Base-by-base conservation (phyloP, 2,113 vertebrate species). In the Blennius ocellaris region DNA sequence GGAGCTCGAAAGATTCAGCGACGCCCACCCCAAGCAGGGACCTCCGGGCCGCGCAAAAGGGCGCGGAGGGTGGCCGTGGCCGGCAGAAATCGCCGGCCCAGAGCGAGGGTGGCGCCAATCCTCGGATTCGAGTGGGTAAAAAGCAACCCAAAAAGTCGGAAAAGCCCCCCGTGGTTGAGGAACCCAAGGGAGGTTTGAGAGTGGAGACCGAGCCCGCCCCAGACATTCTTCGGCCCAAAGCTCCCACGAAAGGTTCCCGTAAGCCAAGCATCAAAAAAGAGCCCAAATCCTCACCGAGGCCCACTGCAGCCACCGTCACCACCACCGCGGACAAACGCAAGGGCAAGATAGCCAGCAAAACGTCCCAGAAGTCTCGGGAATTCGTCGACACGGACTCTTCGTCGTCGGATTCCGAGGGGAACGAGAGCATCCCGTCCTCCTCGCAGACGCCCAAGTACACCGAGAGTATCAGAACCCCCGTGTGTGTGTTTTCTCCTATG, bases 141-240 rank as follows among this genome's bases (percentile, higher is more conserved):
- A 99, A 99, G 68, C 97, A 98, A 80, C 98, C 98, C 63, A 99
- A 98, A 91, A 99, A 99, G 87, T 83, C 95, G 0, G 97, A 99
- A 68, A 99, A 99, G 86, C 92, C 94, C 6, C 89, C 95, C 8
- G 92, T 93, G 51, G 92, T 95, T 30, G 97, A 97, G 83, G 97
- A 98, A 80, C 96, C 96, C 5, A 95, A 96, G 50, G 96, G 97
- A 48, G 96, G 97, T 15, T 93, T 99, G 58, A 96, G 96, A 91
- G 97, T 99, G 82, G 98, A 98, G 90, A 98, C 96, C 6, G 96
- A 98, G 76, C 96, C 96, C 0, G 94, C 97, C 0, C 94, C 96
- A 0, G 97, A 97, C 78, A 95, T 96, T 41, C 90, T 96, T 2
- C 94, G 96, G 64, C 95, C 96, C 45, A 97, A 96, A 83, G 97